Evolutionary conservation across 92 coral and sea anemone genomes (phyloP).

Genomic region (Scolanthus callimorphus): DNA sequence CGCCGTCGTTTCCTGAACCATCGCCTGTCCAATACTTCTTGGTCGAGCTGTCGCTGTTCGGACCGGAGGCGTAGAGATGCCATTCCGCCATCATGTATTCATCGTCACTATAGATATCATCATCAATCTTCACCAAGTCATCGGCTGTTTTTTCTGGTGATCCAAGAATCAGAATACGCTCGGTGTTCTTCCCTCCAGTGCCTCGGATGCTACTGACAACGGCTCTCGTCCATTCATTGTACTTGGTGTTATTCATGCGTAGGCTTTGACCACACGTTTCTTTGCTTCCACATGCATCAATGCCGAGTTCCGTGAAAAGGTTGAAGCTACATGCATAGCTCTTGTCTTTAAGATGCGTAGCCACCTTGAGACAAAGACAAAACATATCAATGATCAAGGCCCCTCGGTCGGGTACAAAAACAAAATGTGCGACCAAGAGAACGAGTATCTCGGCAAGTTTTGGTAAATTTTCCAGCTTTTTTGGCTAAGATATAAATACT

Average conservation of each 20-base stretch:
- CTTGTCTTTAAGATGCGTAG: slow-evolving; percentile 40
- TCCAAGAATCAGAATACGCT: slow-evolving; percentile 54
- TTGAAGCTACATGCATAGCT: slow-evolving; percentile 55
- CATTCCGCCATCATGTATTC: slow-evolving; percentile 41
- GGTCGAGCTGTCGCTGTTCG: slow-evolving; percentile 22
- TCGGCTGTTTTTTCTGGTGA: slow-evolving; percentile 53
- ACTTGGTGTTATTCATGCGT: slow-evolving; percentile 41
- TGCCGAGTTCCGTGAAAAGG: slow-evolving; percentile 64
- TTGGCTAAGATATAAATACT: too few species aligned
- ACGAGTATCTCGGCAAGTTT: too few species aligned
- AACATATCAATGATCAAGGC: too few species aligned
- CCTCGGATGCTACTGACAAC: slow-evolving; percentile 49
- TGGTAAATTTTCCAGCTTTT: too few species aligned
- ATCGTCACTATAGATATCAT: slow-evolving; percentile 17
- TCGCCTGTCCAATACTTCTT: slow-evolving; percentile 35
- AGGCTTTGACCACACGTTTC: slow-evolving; percentile 42
- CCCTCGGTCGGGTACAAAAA: too few species aligned
- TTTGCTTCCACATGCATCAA: slow-evolving; percentile 26
- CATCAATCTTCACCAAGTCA: slow-evolving; percentile 2
- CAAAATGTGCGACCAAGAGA: too few species aligned
- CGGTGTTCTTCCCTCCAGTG: slow-evolving; percentile 48
- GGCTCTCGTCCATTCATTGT: slow-evolving; percentile 59
- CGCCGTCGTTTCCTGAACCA: slow-evolving; percentile 7
- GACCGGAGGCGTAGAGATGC: slow-evolving; percentile 64
- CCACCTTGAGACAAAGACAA: too few species aligned